Conservation (phyloP, 2,888 invertebrate genomes). For the Bellardia bayeri region DNA sequence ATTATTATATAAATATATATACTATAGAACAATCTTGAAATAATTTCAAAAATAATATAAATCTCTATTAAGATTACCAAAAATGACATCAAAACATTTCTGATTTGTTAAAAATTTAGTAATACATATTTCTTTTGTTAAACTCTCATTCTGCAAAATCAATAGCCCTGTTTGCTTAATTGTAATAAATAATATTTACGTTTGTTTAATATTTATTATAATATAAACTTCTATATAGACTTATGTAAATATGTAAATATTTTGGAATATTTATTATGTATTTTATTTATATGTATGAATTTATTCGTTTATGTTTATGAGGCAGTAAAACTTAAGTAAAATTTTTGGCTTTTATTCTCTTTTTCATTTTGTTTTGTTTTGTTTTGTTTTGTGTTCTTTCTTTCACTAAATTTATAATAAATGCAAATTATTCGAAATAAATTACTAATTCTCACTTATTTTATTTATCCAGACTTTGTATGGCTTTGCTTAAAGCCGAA, state of each 20-base stretch:
- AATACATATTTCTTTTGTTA: too few relatives aligned
- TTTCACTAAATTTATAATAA: constrained; percentile 32
- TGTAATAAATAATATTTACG: constrained; percentile 9
- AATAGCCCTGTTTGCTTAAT: not conserved
- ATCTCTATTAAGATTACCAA: not conserved
- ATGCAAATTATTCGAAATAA: constrained; percentile 50
- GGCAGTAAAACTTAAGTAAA: constrained; percentile 68
- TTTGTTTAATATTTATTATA: not conserved
- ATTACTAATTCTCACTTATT: constrained; percentile 31
- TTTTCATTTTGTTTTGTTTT: constrained; percentile 11
- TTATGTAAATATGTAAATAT: constrained; percentile 28
- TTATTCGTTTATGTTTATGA: constrained; percentile 51
- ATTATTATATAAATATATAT: not conserved
- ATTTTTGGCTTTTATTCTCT: constrained; percentile 70
- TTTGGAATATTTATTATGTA: constrained; percentile 13
- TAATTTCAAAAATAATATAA: not conserved
- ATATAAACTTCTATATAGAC: not conserved
- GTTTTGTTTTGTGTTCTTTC: not conserved
- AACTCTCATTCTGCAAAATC: too few relatives aligned
- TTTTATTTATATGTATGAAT: constrained; percentile 28
- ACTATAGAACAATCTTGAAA: not conserved
- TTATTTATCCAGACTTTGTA: constrained; percentile 78
- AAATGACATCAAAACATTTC: not conserved
- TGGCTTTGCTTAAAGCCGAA: constrained; percentile 83
- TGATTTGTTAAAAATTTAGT: too few relatives aligned